These are phyloP conservation scores for Campylomormyrus numenius DNA, from an alignment of 2,113 vertebrate genomes.

Conservation along the genomic window DNA sequence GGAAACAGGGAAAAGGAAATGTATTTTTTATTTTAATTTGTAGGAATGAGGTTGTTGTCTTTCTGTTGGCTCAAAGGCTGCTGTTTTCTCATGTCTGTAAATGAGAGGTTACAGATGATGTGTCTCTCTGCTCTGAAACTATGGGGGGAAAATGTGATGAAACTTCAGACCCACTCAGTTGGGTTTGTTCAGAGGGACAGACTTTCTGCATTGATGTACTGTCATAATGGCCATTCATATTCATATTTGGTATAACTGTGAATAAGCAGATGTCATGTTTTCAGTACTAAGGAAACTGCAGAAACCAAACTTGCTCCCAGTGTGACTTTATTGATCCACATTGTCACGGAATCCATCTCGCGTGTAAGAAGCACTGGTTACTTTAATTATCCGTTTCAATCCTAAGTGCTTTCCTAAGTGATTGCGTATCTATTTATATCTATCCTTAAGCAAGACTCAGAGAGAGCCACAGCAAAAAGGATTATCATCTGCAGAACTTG, in stretches of 20 bases:
- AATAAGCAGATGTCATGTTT: neutral
- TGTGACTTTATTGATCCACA: neutral
- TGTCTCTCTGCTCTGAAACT: neutral
- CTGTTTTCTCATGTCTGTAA: neutral
- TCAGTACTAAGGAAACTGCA: neutral
- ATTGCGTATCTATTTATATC: neutral
- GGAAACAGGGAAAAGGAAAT: neutral
- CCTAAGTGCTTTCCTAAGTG: neutral
- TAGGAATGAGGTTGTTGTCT: neutral
- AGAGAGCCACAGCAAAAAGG: neutral
- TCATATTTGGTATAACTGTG: neutral
- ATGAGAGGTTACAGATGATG: neutral
- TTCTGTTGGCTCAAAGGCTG: neutral
- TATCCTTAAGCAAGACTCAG: neutral
- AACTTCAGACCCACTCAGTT: neutral
- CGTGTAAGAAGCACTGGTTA: neutral
- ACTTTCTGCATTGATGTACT: neutral
- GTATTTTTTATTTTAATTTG: neutral
- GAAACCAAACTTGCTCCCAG: neutral
- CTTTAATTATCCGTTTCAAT: slow-evolving; percentile 8
- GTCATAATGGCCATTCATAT: neutral
- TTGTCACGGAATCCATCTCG: neutral
- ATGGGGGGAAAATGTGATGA: neutral
- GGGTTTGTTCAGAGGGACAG: neutral
- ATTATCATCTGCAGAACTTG: neutral